Conservation (phyloP, 2,888 invertebrate genomes). For the Phortica okadai region DNA sequence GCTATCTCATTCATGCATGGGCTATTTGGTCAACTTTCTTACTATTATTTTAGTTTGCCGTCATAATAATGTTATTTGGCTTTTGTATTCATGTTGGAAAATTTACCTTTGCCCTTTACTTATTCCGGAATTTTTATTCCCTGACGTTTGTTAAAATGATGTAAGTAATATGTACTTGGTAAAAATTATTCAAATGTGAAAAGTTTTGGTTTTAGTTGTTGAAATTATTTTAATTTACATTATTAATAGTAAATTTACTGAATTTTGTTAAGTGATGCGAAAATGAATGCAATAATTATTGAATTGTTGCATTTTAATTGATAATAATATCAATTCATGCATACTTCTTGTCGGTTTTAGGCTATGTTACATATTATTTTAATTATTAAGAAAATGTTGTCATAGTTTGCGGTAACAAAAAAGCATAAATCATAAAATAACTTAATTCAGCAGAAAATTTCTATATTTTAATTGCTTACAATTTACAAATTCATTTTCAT, state of each 20-base stretch:
- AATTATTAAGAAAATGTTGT: neutral
- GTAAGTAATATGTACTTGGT: neutral
- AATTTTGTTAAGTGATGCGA: too few species aligned
- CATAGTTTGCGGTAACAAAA: neutral
- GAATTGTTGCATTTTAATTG: too few species aligned
- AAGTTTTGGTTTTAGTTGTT: neutral
- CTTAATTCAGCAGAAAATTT: neutral
- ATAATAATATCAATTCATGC: too few species aligned
- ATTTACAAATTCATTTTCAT: neutral
- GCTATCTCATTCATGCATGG: neutral
- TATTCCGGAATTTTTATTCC: neutral
- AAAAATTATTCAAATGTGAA: neutral
- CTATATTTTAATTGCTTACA: neutral
- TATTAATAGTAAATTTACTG: too few species aligned
- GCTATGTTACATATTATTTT: neutral
- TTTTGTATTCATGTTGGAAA: neutral
- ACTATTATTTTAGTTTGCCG: neutral
- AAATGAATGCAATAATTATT: too few species aligned
- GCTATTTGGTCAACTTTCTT: too few species aligned
- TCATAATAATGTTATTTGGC: constrained; percentile 8
- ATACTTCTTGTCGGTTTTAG: neutral
- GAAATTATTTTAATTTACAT: neutral
- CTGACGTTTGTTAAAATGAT: neutral
- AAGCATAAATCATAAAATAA: constrained; percentile 12
- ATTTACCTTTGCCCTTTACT: neutral